Evolutionary conservation across 2,113 vertebrate species (phyloP).

Genomic region (Sisor rabdophorus): DNA sequence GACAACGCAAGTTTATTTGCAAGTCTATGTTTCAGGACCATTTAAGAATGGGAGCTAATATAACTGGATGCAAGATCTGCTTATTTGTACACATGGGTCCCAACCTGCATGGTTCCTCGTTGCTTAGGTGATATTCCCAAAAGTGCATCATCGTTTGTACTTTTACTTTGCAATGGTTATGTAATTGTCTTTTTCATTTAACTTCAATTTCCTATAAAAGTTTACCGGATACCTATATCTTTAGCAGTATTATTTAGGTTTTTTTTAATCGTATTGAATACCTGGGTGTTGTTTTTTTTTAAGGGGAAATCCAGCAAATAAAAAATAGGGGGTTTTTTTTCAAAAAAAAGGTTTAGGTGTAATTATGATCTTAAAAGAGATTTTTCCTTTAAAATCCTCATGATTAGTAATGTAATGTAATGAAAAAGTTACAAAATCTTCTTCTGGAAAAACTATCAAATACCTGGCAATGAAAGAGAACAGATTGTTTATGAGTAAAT

Average conservation of each 20-base stretch:
- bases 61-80: neutral
- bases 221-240: neutral
- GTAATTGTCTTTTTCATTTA: no score
- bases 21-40: neutral
- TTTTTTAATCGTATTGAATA: no score
- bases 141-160: neutral
- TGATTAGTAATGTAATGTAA: slow-evolving; percentile 1
- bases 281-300: neutral
- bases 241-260: neutral
- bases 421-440: slow-evolving; percentile 12
- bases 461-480: slow-evolving; percentile 8
- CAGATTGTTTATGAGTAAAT: slow-evolving; percentile 33
- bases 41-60: neutral
- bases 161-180: no score
- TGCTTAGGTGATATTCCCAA: neutral
- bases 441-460: slow-evolving; percentile 14
- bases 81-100: neutral
- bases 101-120: neutral
- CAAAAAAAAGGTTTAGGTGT: no score
- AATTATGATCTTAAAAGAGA: no score
- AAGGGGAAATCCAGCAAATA: neutral
- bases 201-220: neutral
- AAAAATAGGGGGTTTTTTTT: no score
- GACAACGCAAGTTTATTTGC: neutral
- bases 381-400: slow-evolving; percentile 13